Conservation (phyloP, 2,797 vertebrate species). For the Rhabdophis nuchalis region DNA sequence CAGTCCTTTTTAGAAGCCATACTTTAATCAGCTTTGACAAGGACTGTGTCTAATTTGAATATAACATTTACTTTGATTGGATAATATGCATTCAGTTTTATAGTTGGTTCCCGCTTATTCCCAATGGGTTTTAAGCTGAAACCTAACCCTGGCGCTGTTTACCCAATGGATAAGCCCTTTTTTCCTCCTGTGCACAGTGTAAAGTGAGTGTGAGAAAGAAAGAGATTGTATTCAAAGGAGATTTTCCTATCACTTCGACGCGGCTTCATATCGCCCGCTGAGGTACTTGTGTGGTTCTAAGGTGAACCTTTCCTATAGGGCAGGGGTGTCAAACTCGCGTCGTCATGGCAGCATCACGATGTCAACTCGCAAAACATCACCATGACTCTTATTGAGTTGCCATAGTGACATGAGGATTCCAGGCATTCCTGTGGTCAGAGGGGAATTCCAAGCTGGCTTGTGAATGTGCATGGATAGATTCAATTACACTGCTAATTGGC, state of each 20-base stretch:
- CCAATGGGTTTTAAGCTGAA: background rate
- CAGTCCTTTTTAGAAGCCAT: background rate
- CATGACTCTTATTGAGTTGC: no score
- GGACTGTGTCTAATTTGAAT: background rate
- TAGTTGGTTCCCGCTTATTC: background rate
- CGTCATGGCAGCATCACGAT: no score
- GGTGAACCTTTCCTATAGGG: background rate
- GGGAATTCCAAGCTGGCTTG: no score
- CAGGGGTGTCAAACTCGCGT: no score
- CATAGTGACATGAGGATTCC: no score
- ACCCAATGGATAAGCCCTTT: background rate
- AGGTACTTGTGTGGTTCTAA: background rate
- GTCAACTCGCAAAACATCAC: no score
- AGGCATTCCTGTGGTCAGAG: no score
- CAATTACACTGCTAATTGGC: no score
- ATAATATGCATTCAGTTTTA: background rate
- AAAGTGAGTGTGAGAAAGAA: background rate
- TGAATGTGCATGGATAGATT: no score
- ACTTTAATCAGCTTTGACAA: background rate
- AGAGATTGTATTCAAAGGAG: background rate
- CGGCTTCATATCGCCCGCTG: background rate
- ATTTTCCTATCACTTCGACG: background rate
- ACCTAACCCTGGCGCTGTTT: background rate
- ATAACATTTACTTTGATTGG: background rate
- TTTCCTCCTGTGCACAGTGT: background rate